A percentile compares a stretch with the other conserved stretches of the same genome.
Conservation (phyloP, 2,888 invertebrate species). For the Labia minor region DNA sequence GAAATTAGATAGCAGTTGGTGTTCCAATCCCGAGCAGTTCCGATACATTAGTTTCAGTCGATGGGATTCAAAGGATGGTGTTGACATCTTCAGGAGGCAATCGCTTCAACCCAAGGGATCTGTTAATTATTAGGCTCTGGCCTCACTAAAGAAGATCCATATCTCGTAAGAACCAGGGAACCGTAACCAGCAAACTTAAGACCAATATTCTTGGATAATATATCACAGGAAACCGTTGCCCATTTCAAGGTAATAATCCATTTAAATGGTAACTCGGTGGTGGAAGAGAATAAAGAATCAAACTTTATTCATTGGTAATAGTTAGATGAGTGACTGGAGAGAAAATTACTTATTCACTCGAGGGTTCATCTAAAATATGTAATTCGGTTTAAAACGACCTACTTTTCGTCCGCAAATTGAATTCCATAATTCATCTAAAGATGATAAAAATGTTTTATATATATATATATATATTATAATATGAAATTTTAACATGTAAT, state of each 20-base stretch:
- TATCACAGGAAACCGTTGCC: conserved; percentile 13
- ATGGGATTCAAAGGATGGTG: not conserved
- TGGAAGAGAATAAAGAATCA: not conserved
- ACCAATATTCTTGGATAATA: not conserved
- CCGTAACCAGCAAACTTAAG: not conserved
- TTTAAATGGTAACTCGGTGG: not conserved
- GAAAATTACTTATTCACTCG: not conserved
- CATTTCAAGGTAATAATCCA: conserved; percentile 2
- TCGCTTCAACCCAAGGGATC: not conserved
- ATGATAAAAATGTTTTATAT: not conserved
- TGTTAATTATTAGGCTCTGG: not conserved
- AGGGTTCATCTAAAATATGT: not conserved
- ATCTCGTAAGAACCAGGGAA: not conserved
- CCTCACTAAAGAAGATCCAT: not conserved
- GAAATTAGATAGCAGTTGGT: conserved; percentile 2
- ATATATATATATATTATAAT: not conserved
- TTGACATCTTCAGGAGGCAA: not conserved
- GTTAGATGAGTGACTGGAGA: too few species aligned
- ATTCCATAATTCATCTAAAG: not conserved
- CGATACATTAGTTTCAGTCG: not conserved
- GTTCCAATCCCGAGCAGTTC: not conserved
- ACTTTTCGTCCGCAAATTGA: not conserved
- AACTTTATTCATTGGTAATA: too few species aligned
- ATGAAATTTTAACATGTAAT: not conserved
- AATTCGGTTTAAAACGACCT: not conserved